Percentiles rank a stretch among this genome's conserved stretches.
phyloP scores from a whole-genome alignment of 2,113 vertebrate species.

The Centropus unirufus region DNA sequence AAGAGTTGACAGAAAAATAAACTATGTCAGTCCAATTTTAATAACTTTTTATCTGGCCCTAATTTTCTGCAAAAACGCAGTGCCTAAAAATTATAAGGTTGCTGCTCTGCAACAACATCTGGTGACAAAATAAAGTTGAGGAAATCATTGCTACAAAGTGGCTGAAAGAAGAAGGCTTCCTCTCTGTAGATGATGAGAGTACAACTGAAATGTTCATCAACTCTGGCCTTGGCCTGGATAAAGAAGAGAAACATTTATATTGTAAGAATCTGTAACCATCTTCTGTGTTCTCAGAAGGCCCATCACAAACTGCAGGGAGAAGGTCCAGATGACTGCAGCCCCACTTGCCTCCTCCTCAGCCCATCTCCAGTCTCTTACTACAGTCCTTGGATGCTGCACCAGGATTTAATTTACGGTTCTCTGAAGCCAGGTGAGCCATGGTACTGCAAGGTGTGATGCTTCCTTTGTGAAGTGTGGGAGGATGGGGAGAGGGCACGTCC shows the following conservation, averaged over 20 bases:
- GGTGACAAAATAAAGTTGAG: neutral
- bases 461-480: neutral
- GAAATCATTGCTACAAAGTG: neutral
- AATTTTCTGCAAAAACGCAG: neutral
- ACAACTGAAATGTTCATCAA: neutral
- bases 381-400: neutral
- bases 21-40: neutral
- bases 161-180: neutral
- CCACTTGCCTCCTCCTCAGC: neutral
- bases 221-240: neutral
- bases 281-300: neutral
- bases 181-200: neutral
- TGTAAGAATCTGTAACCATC: neutral
- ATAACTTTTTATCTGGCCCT: neutral
- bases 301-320: neutral
- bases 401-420: neutral
- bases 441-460: neutral
- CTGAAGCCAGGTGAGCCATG: neutral
- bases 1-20: neutral
- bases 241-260: neutral
- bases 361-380: neutral
- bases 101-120: neutral
- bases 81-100: neutral
- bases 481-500: neutral
- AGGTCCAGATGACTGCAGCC: neutral